Evolutionary conservation across 2,797 vertebrate genomes (phyloP).

Genomic region (Pogonophryne albipinna): DNA sequence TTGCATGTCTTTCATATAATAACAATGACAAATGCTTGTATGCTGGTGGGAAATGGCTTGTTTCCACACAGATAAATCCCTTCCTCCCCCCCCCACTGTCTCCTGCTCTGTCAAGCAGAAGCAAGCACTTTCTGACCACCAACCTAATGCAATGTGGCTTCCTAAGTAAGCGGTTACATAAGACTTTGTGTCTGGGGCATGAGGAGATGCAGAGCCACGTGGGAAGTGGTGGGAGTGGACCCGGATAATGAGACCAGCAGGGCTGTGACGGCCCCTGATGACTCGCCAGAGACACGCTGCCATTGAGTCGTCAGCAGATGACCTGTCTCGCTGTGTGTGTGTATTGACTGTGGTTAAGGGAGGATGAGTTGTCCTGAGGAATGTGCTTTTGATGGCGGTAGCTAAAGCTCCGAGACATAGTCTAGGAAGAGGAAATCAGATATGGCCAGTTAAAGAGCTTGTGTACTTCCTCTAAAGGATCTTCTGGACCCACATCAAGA

Average conservation of each 20-base stretch:
- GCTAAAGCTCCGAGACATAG: slow-evolving; percentile 41
- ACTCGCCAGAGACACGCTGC: slow-evolving; percentile 41
- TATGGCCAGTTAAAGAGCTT: slow-evolving; percentile 64
- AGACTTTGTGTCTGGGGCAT: slow-evolving; percentile 63
- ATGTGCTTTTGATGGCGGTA: slow-evolving; percentile 44
- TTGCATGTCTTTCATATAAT: background rate
- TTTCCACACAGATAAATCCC: slow-evolving; percentile 58
- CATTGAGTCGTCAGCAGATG: slow-evolving; percentile 46
- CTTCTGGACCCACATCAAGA: slow-evolving; percentile 61
- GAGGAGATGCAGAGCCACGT: slow-evolving; percentile 49
- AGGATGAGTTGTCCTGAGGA: slow-evolving; percentile 42
- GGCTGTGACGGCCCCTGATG: slow-evolving; percentile 42
- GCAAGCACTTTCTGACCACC: slow-evolving; percentile 62
- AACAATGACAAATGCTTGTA: slow-evolving; percentile 28
- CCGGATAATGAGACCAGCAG: slow-evolving; percentile 58
- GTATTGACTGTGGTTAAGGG: slow-evolving; percentile 16
- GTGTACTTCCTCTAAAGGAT: slow-evolving; percentile 72
- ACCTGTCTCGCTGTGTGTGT: slow-evolving; percentile 28
- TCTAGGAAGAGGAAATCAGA: slow-evolving; percentile 80
- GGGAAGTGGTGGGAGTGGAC: slow-evolving; percentile 44
- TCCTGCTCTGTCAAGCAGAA: slow-evolving; percentile 59
- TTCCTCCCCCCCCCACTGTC: background rate
- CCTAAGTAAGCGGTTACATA: slow-evolving; percentile 71
- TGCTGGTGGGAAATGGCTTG: slow-evolving; percentile 51
- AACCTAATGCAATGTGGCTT: slow-evolving; percentile 67